phyloP scores from a whole-genome alignment of 2,888 invertebrate species.

The Clistopyga incitator region DNA sequence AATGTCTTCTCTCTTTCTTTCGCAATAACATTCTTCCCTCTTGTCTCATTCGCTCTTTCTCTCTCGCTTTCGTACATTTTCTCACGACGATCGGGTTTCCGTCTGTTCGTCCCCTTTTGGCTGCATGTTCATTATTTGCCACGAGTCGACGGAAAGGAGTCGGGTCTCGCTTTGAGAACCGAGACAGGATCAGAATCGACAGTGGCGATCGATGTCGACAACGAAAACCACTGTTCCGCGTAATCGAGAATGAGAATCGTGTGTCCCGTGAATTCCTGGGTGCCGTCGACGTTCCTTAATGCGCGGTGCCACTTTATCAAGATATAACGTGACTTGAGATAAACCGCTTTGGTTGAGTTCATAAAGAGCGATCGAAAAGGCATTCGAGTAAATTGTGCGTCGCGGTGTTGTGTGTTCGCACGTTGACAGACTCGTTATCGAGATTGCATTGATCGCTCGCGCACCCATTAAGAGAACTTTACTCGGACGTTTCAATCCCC shows the following conservation, averaged over 20 bases:
- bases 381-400: conserved; percentile 42
- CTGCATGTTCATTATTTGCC: conserved; percentile 23
- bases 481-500: conserved; percentile 55
- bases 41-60: conserved; percentile 29
- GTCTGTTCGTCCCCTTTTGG: conserved; percentile 14
- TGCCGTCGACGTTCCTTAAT: conserved; percentile 4
- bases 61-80: conserved; percentile 42
- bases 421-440: conserved; percentile 60
- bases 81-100: conserved; percentile 55
- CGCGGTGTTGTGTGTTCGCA: conserved; percentile 28
- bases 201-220: conserved; percentile 23
- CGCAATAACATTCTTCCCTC: conserved; percentile 6
- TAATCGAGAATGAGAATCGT: conserved; percentile 30
- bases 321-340: conserved; percentile 26
- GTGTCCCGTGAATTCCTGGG: conserved; percentile 37
- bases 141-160: conserved; percentile 19
- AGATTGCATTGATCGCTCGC: conserved; percentile 47
- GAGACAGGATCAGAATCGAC: conserved; percentile 1
- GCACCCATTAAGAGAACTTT: conserved; percentile 45
- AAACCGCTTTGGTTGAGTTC: conserved; percentile 25
- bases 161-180: conserved; percentile 15
- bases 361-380: conserved; percentile 32
- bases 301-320: conserved; percentile 35
- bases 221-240: conserved; percentile 35
- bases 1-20: conserved; percentile 36